A percentile compares a stretch with the other conserved stretches of the same genome.
Evolutionary conservation across 1,140 invertebrate species (phyloP).

Genomic region (Eufriesea mexicana): DNA sequence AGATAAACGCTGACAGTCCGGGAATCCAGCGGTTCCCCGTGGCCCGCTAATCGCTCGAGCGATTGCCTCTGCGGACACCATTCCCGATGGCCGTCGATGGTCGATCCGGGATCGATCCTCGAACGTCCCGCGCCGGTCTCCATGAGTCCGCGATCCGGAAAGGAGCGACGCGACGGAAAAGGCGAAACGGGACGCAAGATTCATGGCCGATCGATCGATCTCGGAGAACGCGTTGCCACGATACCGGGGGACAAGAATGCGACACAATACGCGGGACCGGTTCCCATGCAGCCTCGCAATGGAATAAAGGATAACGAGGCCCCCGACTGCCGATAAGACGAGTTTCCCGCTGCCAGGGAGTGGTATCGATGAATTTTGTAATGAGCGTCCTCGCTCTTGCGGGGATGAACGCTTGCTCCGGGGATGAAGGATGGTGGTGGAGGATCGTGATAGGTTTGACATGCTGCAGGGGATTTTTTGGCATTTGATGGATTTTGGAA

Average conservation of each 20-base stretch:
- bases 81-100: background rate
- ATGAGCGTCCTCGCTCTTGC: background rate
- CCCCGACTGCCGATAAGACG: slow-evolving; percentile 69
- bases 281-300: slow-evolving; percentile 64
- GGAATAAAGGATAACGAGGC: slow-evolving; percentile 74
- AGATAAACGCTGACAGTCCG: slow-evolving; percentile 32
- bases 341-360: background rate
- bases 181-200: slow-evolving; percentile 38
- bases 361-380: slow-evolving; percentile 56
- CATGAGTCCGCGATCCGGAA: background rate
- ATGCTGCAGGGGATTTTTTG: too few relatives aligned
- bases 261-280: slow-evolving; percentile 48
- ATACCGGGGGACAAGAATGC: slow-evolving; percentile 33
- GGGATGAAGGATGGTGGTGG: too few relatives aligned
- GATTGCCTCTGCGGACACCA: slow-evolving; percentile 8
- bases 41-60: slow-evolving; percentile 17
- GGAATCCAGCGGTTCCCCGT: slow-evolving; percentile 12
- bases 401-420: too few relatives aligned
- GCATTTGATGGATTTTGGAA: too few relatives aligned
- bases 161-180: slow-evolving; percentile 13
- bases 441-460: too few relatives aligned
- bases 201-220: slow-evolving; percentile 42
- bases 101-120: slow-evolving; percentile 3
- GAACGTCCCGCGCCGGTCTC: background rate
- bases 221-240: slow-evolving; percentile 8